A percentile compares a stretch with the other conserved stretches of the same genome.
These are phyloP conservation scores for Elysia crispata DNA, from an alignment of 2,888 invertebrate genomes.

Conservation along the genomic window DNA sequence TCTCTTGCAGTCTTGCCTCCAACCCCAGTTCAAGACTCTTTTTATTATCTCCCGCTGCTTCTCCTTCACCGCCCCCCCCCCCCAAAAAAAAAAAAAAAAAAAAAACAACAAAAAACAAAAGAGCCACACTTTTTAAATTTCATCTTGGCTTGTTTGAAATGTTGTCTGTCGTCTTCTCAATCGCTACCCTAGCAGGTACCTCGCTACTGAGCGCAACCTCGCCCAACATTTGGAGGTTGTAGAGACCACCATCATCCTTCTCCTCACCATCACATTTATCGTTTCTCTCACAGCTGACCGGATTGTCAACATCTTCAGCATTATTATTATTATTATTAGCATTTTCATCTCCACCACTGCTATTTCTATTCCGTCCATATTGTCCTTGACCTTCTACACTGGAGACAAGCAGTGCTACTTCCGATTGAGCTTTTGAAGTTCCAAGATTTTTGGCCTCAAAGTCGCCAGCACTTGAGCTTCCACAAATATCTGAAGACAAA, in stretches of 20 bases:
- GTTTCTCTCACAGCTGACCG: neutral
- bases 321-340: neutral
- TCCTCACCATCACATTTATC: neutral
- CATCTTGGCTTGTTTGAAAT: no score
- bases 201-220: slow-evolving; percentile 26
- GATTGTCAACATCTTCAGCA: neutral
- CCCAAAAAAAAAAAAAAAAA: no score
- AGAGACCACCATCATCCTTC: neutral
- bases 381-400: neutral
- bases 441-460: neutral
- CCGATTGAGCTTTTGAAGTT: neutral
- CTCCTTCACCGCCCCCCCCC: no score
- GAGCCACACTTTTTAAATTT: no score
- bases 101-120: no score
- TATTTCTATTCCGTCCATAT: neutral
- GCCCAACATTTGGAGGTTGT: slow-evolving; percentile 42
- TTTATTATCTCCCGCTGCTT: no score
- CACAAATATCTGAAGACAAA: no score
- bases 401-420: neutral
- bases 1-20: no score
- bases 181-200: no score
- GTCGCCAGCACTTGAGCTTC: neutral
- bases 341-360: neutral
- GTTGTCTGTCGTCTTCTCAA: no score
- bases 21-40: no score